Evolutionary conservation across 2,113 vertebrate species (phyloP).

Genomic region (Steatornis caripensis): DNA sequence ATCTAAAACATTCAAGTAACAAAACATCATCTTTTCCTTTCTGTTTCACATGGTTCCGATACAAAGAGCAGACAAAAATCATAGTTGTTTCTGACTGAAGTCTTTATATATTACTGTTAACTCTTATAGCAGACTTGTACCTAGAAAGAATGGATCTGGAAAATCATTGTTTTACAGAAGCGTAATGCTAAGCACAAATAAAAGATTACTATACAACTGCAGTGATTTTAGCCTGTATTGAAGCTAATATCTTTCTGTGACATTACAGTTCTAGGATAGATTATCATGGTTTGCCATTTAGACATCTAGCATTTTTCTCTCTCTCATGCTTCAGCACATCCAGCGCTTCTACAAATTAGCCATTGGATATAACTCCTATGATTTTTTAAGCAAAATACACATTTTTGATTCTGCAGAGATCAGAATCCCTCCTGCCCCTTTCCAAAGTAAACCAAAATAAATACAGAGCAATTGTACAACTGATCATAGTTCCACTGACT

Average conservation of each 20-base stretch:
- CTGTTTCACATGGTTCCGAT: not conserved
- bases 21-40: not conserved
- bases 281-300: not conserved
- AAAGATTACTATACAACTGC: not conserved
- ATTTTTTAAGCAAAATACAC: not conserved
- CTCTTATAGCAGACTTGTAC: not conserved
- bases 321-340: not conserved
- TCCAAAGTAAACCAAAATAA: not conserved
- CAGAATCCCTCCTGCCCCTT: not conserved
- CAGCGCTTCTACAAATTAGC: not conserved
- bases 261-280: not conserved
- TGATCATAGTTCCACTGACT: not conserved
- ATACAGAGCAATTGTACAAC: not conserved
- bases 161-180: not conserved
- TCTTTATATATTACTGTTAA: not conserved
- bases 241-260: not conserved
- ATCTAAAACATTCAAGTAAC: not conserved
- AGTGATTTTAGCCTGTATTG: not conserved
- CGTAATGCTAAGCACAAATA: not conserved
- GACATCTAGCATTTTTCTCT: not conserved
- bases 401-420: not conserved
- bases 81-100: not conserved
- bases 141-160: not conserved
- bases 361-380: not conserved
- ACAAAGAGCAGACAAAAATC: not conserved